Evolutionary conservation across 2,113 vertebrate genomes (phyloP), one percentile per base, ranked within the genome.

Genomic region (Macrotis lagotis): DNA sequence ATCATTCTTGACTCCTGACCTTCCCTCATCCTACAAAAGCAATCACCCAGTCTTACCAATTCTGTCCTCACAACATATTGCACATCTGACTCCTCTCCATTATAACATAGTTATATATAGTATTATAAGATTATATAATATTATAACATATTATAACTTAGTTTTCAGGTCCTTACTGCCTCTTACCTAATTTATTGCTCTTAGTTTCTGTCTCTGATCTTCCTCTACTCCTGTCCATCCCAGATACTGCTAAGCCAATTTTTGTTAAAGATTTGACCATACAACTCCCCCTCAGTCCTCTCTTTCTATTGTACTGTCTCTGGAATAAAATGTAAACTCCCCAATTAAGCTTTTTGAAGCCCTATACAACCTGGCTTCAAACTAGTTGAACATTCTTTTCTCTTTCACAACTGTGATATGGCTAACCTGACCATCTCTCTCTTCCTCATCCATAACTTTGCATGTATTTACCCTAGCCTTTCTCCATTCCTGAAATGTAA

Each of bases 261-360:
- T 25, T 7, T 52, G 51, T 52, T 52, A 52, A 25, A 52, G 51
- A 25, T 52, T 52, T 52, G 51, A 25, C 51, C 24, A 52, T 25
- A 51, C 22, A 6, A 52, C 51, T 52, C 24, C 24, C 51, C 51
- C 51, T 52, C 51, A 25, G 2, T 52, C 51, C 51, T 52, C 25
- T 25, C 24, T 52, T 52, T 25, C 24, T 52, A 52, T 52, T 52
- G 24, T 88, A 88, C 37, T 1, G 2, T 8, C 50, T 12, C 28
- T 51, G 49, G 51, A 22, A 88, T 93, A 94, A 90, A 94, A 48
- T 48, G 66, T 25, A 94, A 88, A 94, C 24, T 31, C 48, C 48
- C 25, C 47, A 90, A 55, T 51, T 4, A 55, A 37, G 55, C 47
- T 1, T 1, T 59, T 51, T 25, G 11, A 14, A 22, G 59, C 49